These are phyloP conservation scores for Eupithecia inturbata DNA, from an alignment of 2,888 invertebrate species.

Conservation along the genomic window DNA sequence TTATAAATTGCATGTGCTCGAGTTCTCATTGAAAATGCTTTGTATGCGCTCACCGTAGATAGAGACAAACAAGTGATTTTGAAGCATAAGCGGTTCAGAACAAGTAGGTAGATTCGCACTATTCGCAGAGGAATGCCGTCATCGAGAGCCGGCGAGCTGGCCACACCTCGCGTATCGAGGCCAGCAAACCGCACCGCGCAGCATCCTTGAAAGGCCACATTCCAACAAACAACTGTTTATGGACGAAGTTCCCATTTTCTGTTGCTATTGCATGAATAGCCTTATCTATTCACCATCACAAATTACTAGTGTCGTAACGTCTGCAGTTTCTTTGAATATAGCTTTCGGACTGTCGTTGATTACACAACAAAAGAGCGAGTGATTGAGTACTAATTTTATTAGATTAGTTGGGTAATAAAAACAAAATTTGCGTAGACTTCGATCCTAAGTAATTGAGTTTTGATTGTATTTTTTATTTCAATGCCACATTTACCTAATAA, in stretches of 20 bases:
- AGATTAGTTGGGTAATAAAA: constrained; percentile 34
- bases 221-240: constrained; percentile 74
- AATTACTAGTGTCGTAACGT: constrained; percentile 46
- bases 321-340: constrained; percentile 46
- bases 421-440: constrained; percentile 26
- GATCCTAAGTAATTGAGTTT: constrained; percentile 24
- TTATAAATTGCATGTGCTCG: constrained; percentile 20
- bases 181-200: constrained; percentile 57
- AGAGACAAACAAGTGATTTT: constrained; percentile 44
- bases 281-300: constrained; percentile 48
- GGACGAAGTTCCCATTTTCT: constrained; percentile 72
- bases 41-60: constrained; percentile 40
- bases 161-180: constrained; percentile 74
- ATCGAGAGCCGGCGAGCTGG: constrained; percentile 54
- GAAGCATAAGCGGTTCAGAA: constrained; percentile 45
- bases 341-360: constrained; percentile 37
- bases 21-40: constrained; percentile 33
- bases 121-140: constrained; percentile 72
- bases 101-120: constrained; percentile 53
- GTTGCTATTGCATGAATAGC: constrained; percentile 52
- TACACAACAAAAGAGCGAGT: constrained; percentile 51
- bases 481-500: background rate
- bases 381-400: constrained; percentile 48
- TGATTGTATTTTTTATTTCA: background rate
- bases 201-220: constrained; percentile 83